Conservation (phyloP, 2,888 invertebrate species). For the Elegia similella region DNA sequence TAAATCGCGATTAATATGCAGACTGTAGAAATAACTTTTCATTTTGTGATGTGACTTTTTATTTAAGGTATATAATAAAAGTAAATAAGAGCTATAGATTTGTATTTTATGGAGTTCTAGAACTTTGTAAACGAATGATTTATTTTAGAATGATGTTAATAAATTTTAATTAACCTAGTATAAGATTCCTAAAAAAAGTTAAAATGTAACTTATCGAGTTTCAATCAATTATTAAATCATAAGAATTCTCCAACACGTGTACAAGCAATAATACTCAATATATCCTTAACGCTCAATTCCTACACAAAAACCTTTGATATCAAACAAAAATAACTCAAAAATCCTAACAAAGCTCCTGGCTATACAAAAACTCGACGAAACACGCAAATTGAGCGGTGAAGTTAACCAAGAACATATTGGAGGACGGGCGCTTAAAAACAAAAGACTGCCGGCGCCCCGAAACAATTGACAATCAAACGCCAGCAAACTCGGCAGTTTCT, state of each 20-base stretch:
- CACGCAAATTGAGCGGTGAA: constrained; percentile 6
- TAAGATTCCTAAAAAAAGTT: too few relatives aligned
- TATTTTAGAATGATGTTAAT: too few relatives aligned
- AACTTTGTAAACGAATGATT: too few relatives aligned
- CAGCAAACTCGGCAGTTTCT: constrained; percentile 24
- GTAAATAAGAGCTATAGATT: too few relatives aligned
- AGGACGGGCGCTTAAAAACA: constrained; percentile 10
- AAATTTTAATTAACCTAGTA: too few relatives aligned
- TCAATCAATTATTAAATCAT: too few relatives aligned
- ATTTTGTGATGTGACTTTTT: background rate
- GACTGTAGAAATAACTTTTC: background rate
- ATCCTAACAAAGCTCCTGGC: background rate
- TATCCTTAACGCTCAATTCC: too few relatives aligned
- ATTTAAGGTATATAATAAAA: too few relatives aligned
- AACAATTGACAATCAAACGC: constrained; percentile 14
- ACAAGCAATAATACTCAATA: too few relatives aligned
- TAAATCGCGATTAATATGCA: background rate
- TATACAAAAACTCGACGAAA: constrained; percentile 3
- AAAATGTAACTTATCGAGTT: too few relatives aligned
- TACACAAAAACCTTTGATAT: background rate
- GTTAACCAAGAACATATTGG: constrained; percentile 11
- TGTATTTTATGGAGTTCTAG: too few relatives aligned
- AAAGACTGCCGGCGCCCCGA: constrained; percentile 8
- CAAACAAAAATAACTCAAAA: background rate
- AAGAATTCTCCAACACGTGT: too few relatives aligned